These are phyloP conservation scores for Corythornis madagascariensis DNA, from an alignment of 2,113 vertebrate species.

Conservation along the genomic window DNA sequence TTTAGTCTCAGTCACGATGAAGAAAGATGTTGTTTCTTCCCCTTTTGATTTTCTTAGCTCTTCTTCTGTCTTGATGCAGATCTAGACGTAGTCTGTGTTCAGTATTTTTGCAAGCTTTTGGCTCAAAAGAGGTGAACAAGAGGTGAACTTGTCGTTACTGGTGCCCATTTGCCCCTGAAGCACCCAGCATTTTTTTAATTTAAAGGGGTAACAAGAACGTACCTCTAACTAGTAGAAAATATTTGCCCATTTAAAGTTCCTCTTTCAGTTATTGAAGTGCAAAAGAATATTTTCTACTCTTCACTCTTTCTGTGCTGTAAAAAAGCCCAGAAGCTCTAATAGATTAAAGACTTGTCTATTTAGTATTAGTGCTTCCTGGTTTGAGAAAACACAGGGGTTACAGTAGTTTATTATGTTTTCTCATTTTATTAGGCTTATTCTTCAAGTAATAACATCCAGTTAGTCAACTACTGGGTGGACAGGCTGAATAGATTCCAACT, in stretches of 20 bases:
- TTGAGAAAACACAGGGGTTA: not conserved
- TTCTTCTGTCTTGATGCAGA: not conserved
- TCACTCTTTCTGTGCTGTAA: not conserved
- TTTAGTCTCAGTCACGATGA: not conserved
- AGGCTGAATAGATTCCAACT: constrained; percentile 9
- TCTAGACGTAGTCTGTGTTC: not conserved
- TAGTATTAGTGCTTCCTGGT: not conserved
- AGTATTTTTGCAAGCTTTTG: constrained; percentile 1
- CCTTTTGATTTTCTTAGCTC: not conserved
- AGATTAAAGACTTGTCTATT: not conserved
- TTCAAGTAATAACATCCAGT: constrained; percentile 14
- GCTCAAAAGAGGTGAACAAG: constrained; percentile 18
- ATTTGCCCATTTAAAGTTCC: not conserved
- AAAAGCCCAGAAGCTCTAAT: not conserved
- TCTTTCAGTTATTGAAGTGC: not conserved
- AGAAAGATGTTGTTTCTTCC: not conserved
- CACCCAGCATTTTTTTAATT: not conserved
- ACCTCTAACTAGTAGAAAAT: not conserved
- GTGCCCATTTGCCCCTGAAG: constrained; percentile 26
- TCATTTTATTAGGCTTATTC: not conserved
- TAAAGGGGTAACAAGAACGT: not conserved
- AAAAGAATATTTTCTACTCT: not conserved
- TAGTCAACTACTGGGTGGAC: constrained; percentile 37
- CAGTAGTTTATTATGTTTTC: not conserved
- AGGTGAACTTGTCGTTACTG: constrained; percentile 17